Evolutionary conservation across 2,888 invertebrate genomes (phyloP), one percentile per base, ranked within the genome.

Genomic region (Trypoxylon attenuatum): DNA sequence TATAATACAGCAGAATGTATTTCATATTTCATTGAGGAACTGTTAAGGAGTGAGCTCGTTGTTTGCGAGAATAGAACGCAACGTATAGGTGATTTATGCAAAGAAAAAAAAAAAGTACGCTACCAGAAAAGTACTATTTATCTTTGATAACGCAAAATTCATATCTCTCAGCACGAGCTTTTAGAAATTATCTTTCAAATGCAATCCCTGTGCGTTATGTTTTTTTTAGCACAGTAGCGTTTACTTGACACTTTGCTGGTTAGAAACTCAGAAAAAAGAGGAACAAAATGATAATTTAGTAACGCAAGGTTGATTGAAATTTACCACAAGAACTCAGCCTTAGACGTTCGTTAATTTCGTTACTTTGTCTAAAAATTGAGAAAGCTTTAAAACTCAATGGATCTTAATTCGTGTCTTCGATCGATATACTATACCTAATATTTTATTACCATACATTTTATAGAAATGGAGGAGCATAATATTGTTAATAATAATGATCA

Each of bases 241-340:
- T n/a, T n/a, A n/a, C n/a, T n/a, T n/a, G n/a, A n/a, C n/a, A n/a
- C n/a, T n/a, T n/a, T n/a, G n/a, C n/a, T n/a, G n/a, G n/a, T n/a
- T n/a, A n/a, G n/a, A n/a, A n/a, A n/a, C n/a, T n/a, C n/a, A n/a
- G n/a, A n/a, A n/a, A n/a, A n/a, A n/a, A n/a, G n/a, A n/a, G n/a
- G n/a, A n/a, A n/a, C n/a, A n/a, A n/a, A n/a, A n/a, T n/a, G n/a
- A n/a, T n/a, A n/a, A 70, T 60, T 56, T 29, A 80, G 83, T 83
- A 83, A 84, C 81, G 82, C 80, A 84, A 82, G 84, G 78, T 81
- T 83, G 81, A 81, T 68, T 72, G 73, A 50, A 68, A 58, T 69
- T 69, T 69, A 61, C 72, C 75, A 69, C 70, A 74, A 73, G 67
- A 71, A 64, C 71, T 69, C 63, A n/a, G n/a, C n/a, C n/a, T n/a